phyloP scores from a whole-genome alignment of 2,113 vertebrate genomes.

The Aramus guarauna region DNA sequence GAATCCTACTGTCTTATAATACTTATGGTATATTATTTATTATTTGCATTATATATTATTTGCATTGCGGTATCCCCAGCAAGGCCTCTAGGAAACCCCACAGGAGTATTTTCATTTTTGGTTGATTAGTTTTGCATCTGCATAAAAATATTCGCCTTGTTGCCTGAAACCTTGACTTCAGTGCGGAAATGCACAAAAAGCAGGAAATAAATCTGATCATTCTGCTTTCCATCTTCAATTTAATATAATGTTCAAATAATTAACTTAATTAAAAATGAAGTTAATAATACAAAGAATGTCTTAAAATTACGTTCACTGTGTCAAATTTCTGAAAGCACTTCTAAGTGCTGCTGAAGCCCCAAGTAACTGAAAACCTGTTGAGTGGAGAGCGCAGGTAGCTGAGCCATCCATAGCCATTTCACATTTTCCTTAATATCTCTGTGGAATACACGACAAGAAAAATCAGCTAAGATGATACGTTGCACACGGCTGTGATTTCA shows the following conservation, averaged over 20 bases:
- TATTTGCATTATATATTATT: background rate
- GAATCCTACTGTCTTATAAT: background rate
- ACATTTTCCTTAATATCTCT: background rate
- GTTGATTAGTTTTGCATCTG: constrained; percentile 56
- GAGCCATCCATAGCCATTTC: background rate
- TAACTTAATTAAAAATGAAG: background rate
- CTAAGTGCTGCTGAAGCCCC: background rate
- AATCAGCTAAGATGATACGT: background rate
- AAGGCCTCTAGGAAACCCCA: constrained; percentile 24
- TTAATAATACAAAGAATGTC: background rate
- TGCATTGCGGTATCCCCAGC: background rate
- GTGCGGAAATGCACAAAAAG: background rate
- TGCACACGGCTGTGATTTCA: background rate
- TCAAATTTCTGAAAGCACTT: background rate
- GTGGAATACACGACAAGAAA: background rate
- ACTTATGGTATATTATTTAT: background rate
- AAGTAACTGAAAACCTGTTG: background rate
- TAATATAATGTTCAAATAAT: background rate
- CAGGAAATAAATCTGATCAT: background rate
- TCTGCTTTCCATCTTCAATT: background rate
- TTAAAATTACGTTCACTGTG: background rate
- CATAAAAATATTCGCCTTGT: constrained; percentile 44
- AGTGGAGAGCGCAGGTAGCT: background rate
- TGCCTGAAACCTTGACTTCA: constrained; percentile 8
- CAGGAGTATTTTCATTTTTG: constrained; percentile 3